Evolutionary conservation across 2,888 invertebrate genomes (phyloP), one percentile per base, ranked within the genome.

Genomic region (Aethes cnicana): DNA sequence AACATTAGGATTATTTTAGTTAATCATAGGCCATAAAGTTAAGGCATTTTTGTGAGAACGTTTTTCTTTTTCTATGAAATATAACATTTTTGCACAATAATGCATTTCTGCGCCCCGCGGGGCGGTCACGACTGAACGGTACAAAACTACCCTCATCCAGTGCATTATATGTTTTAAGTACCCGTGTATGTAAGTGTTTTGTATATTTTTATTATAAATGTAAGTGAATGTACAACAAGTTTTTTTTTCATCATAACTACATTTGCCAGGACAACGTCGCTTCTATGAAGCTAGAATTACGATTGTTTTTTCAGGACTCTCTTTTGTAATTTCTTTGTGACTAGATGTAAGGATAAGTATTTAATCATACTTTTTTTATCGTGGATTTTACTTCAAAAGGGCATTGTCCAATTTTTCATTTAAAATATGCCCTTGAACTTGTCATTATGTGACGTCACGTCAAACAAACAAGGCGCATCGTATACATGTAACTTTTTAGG

Each of bases 91-190:
- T 53, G 57, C 55, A 60, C 61, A 81, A 82, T 66, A 72, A 72
- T 74, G 80, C 78, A 83, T 84, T 82, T 85, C 62, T 65, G 72
- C 72, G 79, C 77, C 79, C 75, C 69, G 62, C 57, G 64, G 67
- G 66, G 61, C 68, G 62, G 61, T 57, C 63, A 61, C 69, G 83
- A 85, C 80, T 83, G 78, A 81, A 80, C 73, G 84, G 83, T 85
- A 86, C 84, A 84, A 83, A 84, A 72, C 70, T 76, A 82, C 77
- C 78, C 80, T 82, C 82, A 80, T 72, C 66, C 83, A 81, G 84
- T 84, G 83, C 83, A 83, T 84, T 85, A 79, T 78, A 73, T 77
- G 62, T 62, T 82, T 83, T 81, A 82, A 77, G 79, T 77, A 72
- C 66, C 73, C 70, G 63, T 65, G 63, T 72, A 70, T 75, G 78